Conservation (phyloP, 1,140 invertebrate species). For the Cherax quadricarinatus region DNA sequence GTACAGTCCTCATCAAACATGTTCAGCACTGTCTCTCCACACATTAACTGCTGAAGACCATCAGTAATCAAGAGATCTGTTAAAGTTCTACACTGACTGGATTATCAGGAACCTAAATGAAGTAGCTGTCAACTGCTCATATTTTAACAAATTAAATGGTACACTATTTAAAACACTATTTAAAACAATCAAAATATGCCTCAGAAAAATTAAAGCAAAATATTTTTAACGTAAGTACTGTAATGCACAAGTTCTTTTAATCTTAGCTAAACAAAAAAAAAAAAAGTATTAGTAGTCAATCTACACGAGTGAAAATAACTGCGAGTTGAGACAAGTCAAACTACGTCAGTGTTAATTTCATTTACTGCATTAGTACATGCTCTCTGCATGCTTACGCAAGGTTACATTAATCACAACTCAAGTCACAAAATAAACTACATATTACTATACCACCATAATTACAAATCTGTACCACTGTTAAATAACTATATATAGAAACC, state of each 20-base stretch:
- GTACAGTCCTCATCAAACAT: neutral
- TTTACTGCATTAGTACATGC: slow-evolving; percentile 7
- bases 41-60: neutral
- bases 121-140: neutral
- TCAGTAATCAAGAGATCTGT: neutral
- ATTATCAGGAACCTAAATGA: neutral
- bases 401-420: neutral
- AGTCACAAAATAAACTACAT: neutral
- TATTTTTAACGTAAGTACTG: neutral
- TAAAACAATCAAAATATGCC: no score
- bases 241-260: neutral
- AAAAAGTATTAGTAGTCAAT: slow-evolving; percentile 5
- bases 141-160: neutral
- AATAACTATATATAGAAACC: neutral
- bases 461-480: neutral
- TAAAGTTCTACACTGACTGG: neutral
- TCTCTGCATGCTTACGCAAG: neutral
- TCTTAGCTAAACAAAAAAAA: neutral
- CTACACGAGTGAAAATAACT: neutral
- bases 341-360: neutral
- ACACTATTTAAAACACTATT: no score
- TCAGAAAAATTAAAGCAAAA: neutral
- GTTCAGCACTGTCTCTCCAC: neutral
- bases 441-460: neutral
- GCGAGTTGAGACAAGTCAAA: neutral